Base-by-base conservation (phyloP, 2,797 vertebrate species). In the Mus minutoides region DNA sequence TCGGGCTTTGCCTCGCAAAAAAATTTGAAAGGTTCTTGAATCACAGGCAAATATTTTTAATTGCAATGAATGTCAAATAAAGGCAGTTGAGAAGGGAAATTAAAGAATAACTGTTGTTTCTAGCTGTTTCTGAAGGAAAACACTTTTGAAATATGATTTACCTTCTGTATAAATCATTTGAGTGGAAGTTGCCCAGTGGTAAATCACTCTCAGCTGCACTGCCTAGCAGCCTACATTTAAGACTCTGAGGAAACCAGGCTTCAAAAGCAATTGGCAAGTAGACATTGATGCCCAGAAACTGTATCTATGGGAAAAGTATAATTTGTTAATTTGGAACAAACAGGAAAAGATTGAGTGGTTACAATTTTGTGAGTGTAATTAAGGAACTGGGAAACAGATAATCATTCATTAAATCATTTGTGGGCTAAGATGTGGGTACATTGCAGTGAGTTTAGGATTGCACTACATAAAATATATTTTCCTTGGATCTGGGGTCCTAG, bases 11-110 rank as follows among this genome's bases (percentile, higher is more conserved):
- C 31, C 64, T 67, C 34, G 13, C 69, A 91, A 91, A 40, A 40
- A 71, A 86, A 95, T 71, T 73, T 43, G 21, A 96, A 95, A 31
- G 46, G 22, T 60, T 95, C 67, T 71, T 82, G 46, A 96, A 76
- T 91, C 71, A 80, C 9, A 76, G 29, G 86, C n/a, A 93, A 78
- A 88, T 92, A 54, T 62, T 83, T 85, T 79, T 91, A 62, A 88
- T 80, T 88, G 49, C 80, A 79, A 40, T 88, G 94, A 76, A 77
- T 60, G 73, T 73, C 80, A 80, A 78, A 92, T 64, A 58, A 93
- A 69, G 62, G 31, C 56, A 91, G 49, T 67, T 80, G 94, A 88
- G 37, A 90, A 56, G 2, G 40, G 78, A 94, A 93, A 34, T 24
- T 46, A 78, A 92, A 90, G 64, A 37, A 43, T 58, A 92, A n/a